Base-by-base conservation (phyloP, 1,140 invertebrate genomes). In the Anadara kagoshimensis region DNA sequence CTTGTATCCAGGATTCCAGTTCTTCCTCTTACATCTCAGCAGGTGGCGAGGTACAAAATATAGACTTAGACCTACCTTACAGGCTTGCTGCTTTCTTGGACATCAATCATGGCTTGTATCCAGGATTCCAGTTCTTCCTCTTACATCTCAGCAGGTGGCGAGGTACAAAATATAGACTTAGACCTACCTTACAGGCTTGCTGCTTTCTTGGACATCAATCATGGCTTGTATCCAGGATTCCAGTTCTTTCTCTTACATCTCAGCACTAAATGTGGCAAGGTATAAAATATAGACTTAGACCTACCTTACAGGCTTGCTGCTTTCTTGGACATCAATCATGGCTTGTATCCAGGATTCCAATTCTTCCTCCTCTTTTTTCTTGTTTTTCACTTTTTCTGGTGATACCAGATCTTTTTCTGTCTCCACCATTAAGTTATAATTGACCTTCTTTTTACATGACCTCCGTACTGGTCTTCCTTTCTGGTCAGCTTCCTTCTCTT, bases 51-150 rank as follows among this genome's bases (percentile, higher is more conserved):
- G 2, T n/a, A n/a, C n/a, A n/a, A n/a, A n/a, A n/a, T n/a, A n/a
- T n/a, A n/a, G n/a, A n/a, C n/a, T n/a, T n/a, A n/a, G n/a, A n/a
- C n/a, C n/a, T n/a, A n/a, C n/a, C n/a, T n/a, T n/a, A n/a, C n/a
- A n/a, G n/a, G n/a, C n/a, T n/a, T n/a, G n/a, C n/a, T n/a, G n/a
- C n/a, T n/a, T n/a, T 64, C 61, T 8, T 44, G n/a, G 26, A 56
- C 70, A 0, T 82, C 76, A 43, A 73, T 68, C 10, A 86, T 63
- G n/a, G 76, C 78, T 24, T 76, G 59, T n/a, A 84, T 58, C 85
- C 85, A 86, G 41, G 43, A 36, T 29, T 84, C 81, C n/a, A 86
- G 26, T 18, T 85, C 78, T 58, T 81, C 78, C 20, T 85, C 82
- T n/a, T n/a, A n/a, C n/a, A n/a, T n/a, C n/a, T n/a, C n/a, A n/a